Conservation (phyloP, 2,888 invertebrate genomes). For the Thereva nobilitata region DNA sequence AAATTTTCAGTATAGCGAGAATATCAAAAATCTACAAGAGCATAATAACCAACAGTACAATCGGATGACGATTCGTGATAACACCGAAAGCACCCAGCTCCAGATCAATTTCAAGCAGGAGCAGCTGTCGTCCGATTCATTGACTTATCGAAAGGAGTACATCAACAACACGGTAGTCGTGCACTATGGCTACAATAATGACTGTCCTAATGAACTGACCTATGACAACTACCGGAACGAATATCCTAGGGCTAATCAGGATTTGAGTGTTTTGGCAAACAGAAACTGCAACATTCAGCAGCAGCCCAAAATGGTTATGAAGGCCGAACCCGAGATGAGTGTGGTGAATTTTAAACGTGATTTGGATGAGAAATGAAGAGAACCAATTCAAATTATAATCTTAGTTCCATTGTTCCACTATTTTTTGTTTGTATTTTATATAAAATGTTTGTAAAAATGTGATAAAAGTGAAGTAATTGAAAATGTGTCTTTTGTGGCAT, state of each 20-base stretch:
- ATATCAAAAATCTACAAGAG: slow-evolving; percentile 37
- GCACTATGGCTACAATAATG: slow-evolving; percentile 37
- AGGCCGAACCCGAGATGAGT: no score
- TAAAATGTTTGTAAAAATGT: no score
- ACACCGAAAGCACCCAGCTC: neutral
- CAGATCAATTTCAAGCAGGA: slow-evolving; percentile 28
- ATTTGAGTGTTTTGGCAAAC: neutral
- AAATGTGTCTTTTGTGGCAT: no score
- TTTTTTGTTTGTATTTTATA: no score
- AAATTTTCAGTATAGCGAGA: slow-evolving; percentile 18
- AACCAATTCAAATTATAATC: no score
- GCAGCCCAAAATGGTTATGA: no score
- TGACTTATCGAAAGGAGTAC: slow-evolving; percentile 38
- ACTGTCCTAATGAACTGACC: slow-evolving; percentile 30
- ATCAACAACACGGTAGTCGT: slow-evolving; percentile 40
- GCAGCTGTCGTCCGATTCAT: slow-evolving; percentile 15
- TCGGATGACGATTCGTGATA: slow-evolving; percentile 31
- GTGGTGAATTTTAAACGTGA: no score
- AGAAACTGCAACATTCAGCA: no score
- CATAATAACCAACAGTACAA: slow-evolving; percentile 41
- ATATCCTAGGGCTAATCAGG: slow-evolving; percentile 27
- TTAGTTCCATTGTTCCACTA: no score
- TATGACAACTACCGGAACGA: slow-evolving; percentile 38
- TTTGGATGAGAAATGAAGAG: no score
- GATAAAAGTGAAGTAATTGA: no score